Conservation (phyloP, 2,113 vertebrate species). For the Anas platyrhynchos region DNA sequence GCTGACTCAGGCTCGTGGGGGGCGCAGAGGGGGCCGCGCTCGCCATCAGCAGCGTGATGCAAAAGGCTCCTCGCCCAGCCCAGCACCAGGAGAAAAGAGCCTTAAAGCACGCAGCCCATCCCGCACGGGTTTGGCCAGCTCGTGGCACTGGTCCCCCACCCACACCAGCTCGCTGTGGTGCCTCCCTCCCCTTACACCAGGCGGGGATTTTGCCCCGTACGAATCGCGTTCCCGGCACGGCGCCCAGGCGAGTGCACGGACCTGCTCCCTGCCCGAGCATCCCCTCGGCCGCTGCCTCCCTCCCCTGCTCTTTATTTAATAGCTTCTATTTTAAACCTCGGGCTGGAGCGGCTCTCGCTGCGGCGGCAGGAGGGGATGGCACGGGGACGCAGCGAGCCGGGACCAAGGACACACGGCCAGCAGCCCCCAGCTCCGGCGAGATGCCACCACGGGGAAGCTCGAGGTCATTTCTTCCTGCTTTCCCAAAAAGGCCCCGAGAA, state of each 20-base stretch:
- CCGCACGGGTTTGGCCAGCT: not conserved
- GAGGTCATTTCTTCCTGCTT: not conserved
- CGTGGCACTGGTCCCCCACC: no score
- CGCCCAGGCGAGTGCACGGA: not conserved
- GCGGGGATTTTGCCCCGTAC: not conserved
- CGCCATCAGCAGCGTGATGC: not conserved
- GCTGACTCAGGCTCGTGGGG: slow-evolving; percentile 56
- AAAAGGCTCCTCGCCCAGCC: not conserved
- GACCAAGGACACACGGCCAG: not conserved
- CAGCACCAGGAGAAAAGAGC: not conserved
- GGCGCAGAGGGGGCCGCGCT: not conserved
- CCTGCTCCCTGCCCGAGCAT: no score
- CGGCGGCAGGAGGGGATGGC: not conserved
- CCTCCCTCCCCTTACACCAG: not conserved
- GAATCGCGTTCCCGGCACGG: no score
- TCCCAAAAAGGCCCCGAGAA: not conserved
- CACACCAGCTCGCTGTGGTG: no score
- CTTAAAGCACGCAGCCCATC: fast-evolving
- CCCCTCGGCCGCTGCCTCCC: not conserved
- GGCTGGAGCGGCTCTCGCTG: not conserved
- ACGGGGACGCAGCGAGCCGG: no score
- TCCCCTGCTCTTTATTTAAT: not conserved
- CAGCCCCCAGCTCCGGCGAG: no score
- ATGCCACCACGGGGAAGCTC: not conserved
- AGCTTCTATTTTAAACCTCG: slow-evolving; percentile 1